Base-by-base conservation (phyloP, 1,140 invertebrate species). In the Drosophila elegans region DNA sequence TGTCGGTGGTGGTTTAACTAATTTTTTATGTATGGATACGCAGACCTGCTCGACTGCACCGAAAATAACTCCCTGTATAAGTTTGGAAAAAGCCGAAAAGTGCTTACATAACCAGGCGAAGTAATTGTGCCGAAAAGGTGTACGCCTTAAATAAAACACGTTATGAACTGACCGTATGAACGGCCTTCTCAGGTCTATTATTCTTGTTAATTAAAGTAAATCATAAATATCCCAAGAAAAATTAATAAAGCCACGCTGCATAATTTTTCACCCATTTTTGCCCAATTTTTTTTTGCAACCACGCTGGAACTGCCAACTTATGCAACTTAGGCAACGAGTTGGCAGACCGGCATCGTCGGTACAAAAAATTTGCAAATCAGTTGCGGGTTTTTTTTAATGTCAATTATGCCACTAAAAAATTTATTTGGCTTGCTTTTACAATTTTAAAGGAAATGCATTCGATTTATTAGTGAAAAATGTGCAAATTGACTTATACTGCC, bases 61-160 rank as follows among this genome's bases (percentile, higher is more conserved):
- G 48, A 27, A 55, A 75, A 44, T 36, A 46, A 27, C 21, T 41
- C 27, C 64, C n/a, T 3, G 7, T 1, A n/a, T 7, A 27, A n/a
- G 12, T 2, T 13, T 48, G 2, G 46, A 80, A 77, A 64, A 6
- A 16, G 29, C 44, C 54, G 25, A 42, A 53, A 55, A 48, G 52
- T 63, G 62, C 67, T 88, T 88, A 88, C 82, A 88, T 88, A 88
- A 88, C 69, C 52, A 62, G 59, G 66, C 73, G 46, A 56, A 56
- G 44, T 67, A 60, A 52, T 32, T 27, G 48, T 48, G 67, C 46
- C n/a, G 27, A 45, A 59, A 9, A 3, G 12, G 27, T 44, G 32
- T 25, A 44, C 38, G 44, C 29, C 10, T n/a, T 51, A 12, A 61
- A 25, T 34, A 12, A 73, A 41, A 74, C 27, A 21, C 9, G 25